These are phyloP conservation scores for Anhinga anhinga DNA, from an alignment of 2,113 vertebrate genomes.

Conservation along the genomic window DNA sequence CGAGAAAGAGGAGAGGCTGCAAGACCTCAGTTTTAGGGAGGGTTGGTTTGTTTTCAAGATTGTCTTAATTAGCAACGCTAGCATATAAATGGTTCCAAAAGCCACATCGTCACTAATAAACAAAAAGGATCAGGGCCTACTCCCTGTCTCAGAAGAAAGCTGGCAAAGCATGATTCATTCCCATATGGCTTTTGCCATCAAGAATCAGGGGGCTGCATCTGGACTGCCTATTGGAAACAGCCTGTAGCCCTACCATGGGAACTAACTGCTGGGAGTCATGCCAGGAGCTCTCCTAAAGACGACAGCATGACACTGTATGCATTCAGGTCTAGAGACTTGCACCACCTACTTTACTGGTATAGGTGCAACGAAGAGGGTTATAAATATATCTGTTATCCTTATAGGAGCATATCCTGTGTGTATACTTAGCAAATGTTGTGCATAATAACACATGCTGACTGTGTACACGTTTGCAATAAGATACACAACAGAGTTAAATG, in stretches of 20 bases:
- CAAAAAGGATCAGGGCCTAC: not conserved
- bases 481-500: not conserved
- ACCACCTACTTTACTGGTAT: not conserved
- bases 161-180: not conserved
- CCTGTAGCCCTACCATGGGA: not conserved
- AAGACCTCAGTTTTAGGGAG: not conserved
- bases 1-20: not conserved
- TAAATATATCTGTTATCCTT: not conserved
- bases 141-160: not conserved
- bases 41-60: not conserved
- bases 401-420: not conserved
- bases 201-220: not conserved
- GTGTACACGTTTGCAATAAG: not conserved
- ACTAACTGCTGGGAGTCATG: not conserved
- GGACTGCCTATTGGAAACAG: not conserved
- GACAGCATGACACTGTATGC: not conserved
- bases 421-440: not conserved
- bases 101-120: fast-evolving
- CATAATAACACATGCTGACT: not conserved
- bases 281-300: not conserved
- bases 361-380: not conserved
- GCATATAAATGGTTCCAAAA: not conserved
- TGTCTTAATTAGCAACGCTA: not conserved
- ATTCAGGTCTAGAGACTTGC: not conserved
- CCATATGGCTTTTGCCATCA: not conserved